Evolutionary conservation across 2,888 invertebrate genomes (phyloP).

Genomic region (Fragum fragum): DNA sequence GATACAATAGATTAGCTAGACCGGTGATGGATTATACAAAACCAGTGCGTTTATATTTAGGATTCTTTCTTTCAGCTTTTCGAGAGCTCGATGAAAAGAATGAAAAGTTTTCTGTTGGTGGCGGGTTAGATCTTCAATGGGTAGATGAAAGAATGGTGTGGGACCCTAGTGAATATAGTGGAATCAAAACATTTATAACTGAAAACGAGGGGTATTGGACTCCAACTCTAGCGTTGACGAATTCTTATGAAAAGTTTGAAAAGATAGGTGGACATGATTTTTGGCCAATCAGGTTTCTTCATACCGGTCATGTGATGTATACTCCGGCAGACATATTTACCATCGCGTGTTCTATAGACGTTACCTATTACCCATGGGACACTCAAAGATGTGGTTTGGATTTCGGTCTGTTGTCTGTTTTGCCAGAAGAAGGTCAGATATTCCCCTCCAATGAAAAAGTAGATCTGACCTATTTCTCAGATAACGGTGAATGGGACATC

Average conservation of each 20-base stretch:
- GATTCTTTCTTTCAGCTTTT: conserved; percentile 29
- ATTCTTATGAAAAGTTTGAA: conserved; percentile 11
- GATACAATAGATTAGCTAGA: conserved; percentile 14
- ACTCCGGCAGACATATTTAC: conserved; percentile 31
- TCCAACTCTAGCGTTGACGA: conserved; percentile 39
- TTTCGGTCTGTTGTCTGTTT: conserved; percentile 22
- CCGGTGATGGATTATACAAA: not conserved
- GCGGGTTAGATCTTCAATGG: conserved; percentile 26
- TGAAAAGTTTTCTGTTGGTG: conserved; percentile 32
- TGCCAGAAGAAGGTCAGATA: conserved; percentile 31
- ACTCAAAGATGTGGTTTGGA: conserved; percentile 38
- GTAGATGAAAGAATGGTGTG: conserved; percentile 40
- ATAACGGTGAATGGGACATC: conserved; percentile 57
- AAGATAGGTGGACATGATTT: not conserved
- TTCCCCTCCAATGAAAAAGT: not conserved
- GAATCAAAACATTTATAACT: conserved; percentile 24
- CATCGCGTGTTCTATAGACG: conserved; percentile 39
- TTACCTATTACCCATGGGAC: conserved; percentile 47
- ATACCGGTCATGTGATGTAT: conserved; percentile 20
- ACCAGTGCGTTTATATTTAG: not conserved
- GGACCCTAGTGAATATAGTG: conserved; percentile 34
- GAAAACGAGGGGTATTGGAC: conserved; percentile 39
- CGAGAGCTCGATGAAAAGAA: conserved; percentile 44
- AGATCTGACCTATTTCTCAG: conserved; percentile 20
- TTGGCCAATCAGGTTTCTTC: conserved; percentile 19